Conservation (phyloP, 2,113 vertebrate species). For the Etheostoma spectabile region DNA sequence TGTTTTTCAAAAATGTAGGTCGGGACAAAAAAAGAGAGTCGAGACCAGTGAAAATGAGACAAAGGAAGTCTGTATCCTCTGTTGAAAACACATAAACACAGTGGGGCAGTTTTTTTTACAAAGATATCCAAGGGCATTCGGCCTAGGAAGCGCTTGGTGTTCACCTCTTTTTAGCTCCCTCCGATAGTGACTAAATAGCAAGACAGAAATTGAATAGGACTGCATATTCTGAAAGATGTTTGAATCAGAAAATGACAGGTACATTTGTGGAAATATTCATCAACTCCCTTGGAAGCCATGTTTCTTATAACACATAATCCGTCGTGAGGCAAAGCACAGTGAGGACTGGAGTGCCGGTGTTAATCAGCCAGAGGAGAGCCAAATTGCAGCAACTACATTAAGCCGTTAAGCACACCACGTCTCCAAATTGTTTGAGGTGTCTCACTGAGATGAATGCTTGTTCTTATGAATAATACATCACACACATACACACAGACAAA, state of each 20-base stretch:
- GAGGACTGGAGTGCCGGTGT: conserved; percentile 67
- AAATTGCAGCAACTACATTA: conserved; percentile 83
- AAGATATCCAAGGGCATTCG: conserved; percentile 51
- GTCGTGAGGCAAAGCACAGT: conserved; percentile 59
- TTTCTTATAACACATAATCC: conserved; percentile 72
- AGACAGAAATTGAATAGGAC: conserved; percentile 43
- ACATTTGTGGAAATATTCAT: conserved; percentile 64
- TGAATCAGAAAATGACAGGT: conserved; percentile 64
- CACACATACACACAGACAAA: conserved; percentile 46
- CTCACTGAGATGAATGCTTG: conserved; percentile 73
- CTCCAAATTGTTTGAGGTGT: conserved; percentile 82
- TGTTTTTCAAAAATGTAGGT: conserved; percentile 62
- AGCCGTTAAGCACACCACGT: conserved; percentile 80
- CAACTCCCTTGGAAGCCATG: conserved; percentile 69
- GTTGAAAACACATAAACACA: conserved; percentile 21
- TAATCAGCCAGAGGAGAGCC: conserved; percentile 83
- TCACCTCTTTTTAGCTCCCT: conserved; percentile 15
- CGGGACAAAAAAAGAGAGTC: conserved; percentile 30
- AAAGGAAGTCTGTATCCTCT: conserved; percentile 19
- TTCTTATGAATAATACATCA: conserved; percentile 82
- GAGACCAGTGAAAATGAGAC: conserved; percentile 39
- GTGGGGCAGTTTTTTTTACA: conserved; percentile 19
- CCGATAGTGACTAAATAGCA: conserved; percentile 33
- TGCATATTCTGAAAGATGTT: conserved; percentile 47
- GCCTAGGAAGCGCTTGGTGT: background rate